Percentiles rank a stretch among this genome's conserved stretches.
Evolutionary conservation across 2,113 vertebrate genomes (phyloP).

Genomic region (Calidris pygmaea): DNA sequence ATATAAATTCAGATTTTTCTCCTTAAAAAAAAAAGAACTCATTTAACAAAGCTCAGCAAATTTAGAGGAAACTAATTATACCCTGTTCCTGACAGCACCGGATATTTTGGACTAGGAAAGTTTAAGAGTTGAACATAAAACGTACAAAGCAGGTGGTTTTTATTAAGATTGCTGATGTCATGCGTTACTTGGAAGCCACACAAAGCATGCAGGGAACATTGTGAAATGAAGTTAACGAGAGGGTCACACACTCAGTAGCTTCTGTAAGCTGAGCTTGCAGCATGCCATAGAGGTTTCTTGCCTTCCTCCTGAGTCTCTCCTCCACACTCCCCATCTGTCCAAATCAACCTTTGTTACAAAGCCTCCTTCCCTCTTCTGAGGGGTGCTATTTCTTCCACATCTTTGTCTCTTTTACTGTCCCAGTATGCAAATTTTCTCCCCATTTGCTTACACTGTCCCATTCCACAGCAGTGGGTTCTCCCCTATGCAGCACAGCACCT

Average conservation of each 20-base stretch:
- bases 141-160: constrained; percentile 36
- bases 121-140: constrained; percentile 28
- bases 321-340: background rate
- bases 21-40: background rate
- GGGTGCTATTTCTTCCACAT: background rate
- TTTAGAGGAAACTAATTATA: background rate
- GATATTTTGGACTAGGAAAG: constrained; percentile 13
- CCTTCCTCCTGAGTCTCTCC: background rate
- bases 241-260: constrained; percentile 52
- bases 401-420: background rate
- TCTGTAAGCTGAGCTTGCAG: constrained; percentile 34
- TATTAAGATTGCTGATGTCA: constrained; percentile 63
- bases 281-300: background rate
- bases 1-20: background rate
- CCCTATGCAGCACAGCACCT: background rate
- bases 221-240: constrained; percentile 51
- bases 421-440: background rate
- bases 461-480: background rate
- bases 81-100: background rate
- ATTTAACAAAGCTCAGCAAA: background rate
- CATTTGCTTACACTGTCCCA: background rate
- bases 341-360: background rate
- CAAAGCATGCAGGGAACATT: constrained; percentile 54
- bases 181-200: constrained; percentile 37
- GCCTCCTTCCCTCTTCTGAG: background rate